Conservation (phyloP, 1,140 invertebrate genomes). For the Drosophila grimshawi region DNA sequence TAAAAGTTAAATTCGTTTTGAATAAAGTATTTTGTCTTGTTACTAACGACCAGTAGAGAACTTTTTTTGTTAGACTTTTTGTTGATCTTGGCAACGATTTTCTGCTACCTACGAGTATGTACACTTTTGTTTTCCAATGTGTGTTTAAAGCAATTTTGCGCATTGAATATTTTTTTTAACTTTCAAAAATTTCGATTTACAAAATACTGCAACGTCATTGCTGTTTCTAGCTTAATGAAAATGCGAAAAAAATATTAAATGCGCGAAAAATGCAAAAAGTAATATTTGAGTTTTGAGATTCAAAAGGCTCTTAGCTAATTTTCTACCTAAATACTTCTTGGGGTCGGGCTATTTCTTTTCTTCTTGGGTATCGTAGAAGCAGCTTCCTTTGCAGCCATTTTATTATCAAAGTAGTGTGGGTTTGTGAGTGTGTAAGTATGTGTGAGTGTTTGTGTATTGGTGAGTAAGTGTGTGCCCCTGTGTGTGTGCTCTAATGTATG, state of each 20-base stretch:
- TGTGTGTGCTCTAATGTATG: constrained; percentile 47
- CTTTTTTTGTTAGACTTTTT: constrained; percentile 11
- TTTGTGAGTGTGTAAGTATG: constrained; percentile 35
- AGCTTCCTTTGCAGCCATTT: constrained; percentile 82
- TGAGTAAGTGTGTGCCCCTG: constrained; percentile 59
- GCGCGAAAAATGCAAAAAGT: constrained; percentile 65
- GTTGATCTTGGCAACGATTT: constrained; percentile 36
- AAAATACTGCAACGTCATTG: constrained; percentile 69
- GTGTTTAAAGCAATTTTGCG: constrained; percentile 60
- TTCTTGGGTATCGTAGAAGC: constrained; percentile 82
- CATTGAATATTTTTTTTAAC: constrained; percentile 74
- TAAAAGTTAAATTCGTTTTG: background rate
- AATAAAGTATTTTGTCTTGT: constrained; percentile 5
- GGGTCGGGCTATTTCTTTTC: constrained; percentile 77
- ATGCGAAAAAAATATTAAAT: constrained; percentile 76
- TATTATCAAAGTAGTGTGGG: constrained; percentile 76
- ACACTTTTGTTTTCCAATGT: constrained; percentile 14
- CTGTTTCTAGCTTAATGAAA: constrained; percentile 59
- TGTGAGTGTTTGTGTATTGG: constrained; percentile 29
- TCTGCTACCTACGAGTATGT: constrained; percentile 33
- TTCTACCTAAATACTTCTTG: constrained; percentile 38
- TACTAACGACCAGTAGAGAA: constrained; percentile 22
- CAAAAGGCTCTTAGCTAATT: constrained; percentile 25
- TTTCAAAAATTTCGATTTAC: constrained; percentile 63
- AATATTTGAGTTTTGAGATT: constrained; percentile 21